These are phyloP conservation scores for Synergus umbraculus DNA, from an alignment of 2,888 invertebrate genomes.

Conservation along the genomic window DNA sequence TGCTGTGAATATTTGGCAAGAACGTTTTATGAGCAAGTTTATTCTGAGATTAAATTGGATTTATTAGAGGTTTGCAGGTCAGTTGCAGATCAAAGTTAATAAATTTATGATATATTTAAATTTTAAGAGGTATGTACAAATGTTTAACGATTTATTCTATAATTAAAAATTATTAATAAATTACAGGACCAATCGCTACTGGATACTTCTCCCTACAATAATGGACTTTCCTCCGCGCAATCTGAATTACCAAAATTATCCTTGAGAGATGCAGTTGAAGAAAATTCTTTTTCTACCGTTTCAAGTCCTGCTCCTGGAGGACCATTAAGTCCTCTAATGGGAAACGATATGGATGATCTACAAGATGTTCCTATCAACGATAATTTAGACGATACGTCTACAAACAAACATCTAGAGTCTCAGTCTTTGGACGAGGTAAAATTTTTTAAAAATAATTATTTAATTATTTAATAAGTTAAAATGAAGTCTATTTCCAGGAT, in stretches of 20 bases:
- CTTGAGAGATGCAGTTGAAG: constrained; percentile 68
- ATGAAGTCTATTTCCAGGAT: too few relatives aligned
- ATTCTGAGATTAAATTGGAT: neutral
- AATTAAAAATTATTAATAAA: neutral
- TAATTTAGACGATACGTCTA: constrained; percentile 59
- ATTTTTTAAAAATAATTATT: neutral
- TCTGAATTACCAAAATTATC: constrained; percentile 72
- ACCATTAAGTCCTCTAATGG: constrained; percentile 69
- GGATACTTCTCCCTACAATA: constrained; percentile 68
- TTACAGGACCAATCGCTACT: constrained; percentile 64
- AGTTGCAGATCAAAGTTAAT: neutral
- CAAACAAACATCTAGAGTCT: constrained; percentile 61
- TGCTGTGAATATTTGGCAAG: neutral
- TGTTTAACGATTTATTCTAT: neutral
- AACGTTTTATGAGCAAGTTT: neutral
- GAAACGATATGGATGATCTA: constrained; percentile 71
- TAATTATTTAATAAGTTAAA: constrained; percentile 35
- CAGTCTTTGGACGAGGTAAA: constrained; percentile 72
- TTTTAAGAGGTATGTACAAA: neutral
- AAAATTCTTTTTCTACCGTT: constrained; percentile 71
- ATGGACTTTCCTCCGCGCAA: constrained; percentile 68
- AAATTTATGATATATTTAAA: neutral
- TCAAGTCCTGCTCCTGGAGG: constrained; percentile 69
- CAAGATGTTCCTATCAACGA: constrained; percentile 76
- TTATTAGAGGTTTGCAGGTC: too few relatives aligned